A percentile compares a stretch with the other conserved stretches of the same genome.
phyloP scores from a whole-genome alignment of 2,113 vertebrate genomes.

The Nesospiza acunhae region DNA sequence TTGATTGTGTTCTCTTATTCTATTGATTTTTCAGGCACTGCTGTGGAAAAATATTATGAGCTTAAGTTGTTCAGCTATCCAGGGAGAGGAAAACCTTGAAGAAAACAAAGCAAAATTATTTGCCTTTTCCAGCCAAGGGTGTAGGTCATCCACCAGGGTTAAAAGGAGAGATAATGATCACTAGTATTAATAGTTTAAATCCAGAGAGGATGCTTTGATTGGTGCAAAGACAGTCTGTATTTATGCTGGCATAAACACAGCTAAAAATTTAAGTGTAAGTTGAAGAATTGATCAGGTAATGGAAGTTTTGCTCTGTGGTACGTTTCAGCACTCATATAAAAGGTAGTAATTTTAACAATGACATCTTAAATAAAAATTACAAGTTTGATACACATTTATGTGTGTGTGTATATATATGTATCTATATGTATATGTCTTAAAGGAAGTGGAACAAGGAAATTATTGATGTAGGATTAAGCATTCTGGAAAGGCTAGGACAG shows the following conservation, averaged over 20 bases:
- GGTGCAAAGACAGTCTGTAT: background rate
- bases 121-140: background rate
- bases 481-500: background rate
- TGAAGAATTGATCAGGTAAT: background rate
- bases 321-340: background rate
- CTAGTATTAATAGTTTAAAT: background rate
- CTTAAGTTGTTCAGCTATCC: constrained; percentile 17
- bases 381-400: background rate
- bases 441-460: background rate
- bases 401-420: background rate
- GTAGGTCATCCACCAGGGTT: background rate
- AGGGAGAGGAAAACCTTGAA: background rate
- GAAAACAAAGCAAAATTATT: background rate
- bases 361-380: background rate
- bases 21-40: constrained; percentile 36
- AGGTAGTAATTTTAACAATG: background rate
- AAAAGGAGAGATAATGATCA: background rate
- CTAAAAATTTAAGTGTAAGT: background rate
- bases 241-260: background rate
- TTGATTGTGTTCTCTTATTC: constrained; percentile 27
- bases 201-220: background rate
- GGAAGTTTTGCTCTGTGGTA: background rate
- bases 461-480: background rate
- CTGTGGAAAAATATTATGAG: background rate
- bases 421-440: background rate